phyloP scores from a whole-genome alignment of 2,888 invertebrate species.

The Tipula helvola region DNA sequence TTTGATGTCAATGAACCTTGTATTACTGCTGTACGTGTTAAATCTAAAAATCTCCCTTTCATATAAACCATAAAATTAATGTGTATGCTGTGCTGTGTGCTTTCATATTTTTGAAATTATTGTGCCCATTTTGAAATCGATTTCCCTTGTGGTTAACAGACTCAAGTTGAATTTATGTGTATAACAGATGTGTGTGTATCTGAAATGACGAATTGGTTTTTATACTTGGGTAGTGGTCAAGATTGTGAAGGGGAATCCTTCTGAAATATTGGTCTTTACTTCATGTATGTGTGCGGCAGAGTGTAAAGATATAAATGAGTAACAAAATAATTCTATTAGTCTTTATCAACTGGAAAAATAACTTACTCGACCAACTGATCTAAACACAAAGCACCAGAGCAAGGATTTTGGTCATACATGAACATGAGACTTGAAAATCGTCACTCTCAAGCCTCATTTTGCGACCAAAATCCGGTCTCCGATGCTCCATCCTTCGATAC shows the following conservation, averaged over 20 bases:
- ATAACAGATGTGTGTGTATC: not conserved
- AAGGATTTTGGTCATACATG: too few species aligned
- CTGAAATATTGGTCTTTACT: not conserved
- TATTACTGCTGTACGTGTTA: not conserved
- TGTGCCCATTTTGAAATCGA: not conserved
- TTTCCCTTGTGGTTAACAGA: not conserved
- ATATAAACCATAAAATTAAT: not conserved
- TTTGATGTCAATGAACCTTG: not conserved
- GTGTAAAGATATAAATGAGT: too few species aligned
- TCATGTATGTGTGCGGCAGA: too few species aligned
- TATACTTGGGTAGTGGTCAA: not conserved
- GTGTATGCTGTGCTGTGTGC: not conserved
- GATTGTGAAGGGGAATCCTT: not conserved
- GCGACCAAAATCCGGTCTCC: too few species aligned
- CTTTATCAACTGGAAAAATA: too few species aligned
- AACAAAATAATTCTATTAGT: too few species aligned
- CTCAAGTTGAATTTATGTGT: not conserved
- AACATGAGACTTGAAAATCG: too few species aligned
- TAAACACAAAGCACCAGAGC: too few species aligned
- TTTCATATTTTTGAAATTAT: not conserved
- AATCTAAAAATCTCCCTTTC: not conserved
- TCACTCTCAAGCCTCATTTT: too few species aligned
- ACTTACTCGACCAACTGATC: too few species aligned
- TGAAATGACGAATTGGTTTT: not conserved
- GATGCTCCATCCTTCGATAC: too few species aligned